Base-by-base conservation (phyloP, 2,797 vertebrate genomes). In the Lepilemur septentrionalis region DNA sequence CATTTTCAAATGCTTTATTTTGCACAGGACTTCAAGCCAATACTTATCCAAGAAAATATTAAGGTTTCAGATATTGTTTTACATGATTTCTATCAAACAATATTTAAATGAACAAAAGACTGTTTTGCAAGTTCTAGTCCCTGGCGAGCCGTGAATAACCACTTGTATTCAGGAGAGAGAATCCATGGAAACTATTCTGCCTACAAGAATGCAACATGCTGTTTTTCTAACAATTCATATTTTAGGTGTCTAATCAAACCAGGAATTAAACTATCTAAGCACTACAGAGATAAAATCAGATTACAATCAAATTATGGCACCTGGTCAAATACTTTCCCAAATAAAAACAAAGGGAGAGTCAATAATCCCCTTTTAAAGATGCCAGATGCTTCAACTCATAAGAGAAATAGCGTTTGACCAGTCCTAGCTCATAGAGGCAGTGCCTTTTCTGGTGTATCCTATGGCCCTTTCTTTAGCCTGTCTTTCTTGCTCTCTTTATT, bases 41-140 rank as follows among this genome's bases (percentile, higher is more conserved):
- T 97, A 97, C 4, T 85, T 92, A 95, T n/a, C 89, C 32, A 63
- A 97, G 87, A 97, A 97, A 97, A 89, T 2, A 0, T 83, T 95
- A 96, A 93, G 63, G 70, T 95, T 98, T 97, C 83, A 89, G 59
- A 96, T 96, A 79, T 17, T n/a, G 5, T 88, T 98, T 98, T 98
- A 97, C 30, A 95, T 95, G 95, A 97, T 97, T 98, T 97, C 92
- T 89, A 97, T 95, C 81, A 96, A 98, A 97, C 55, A 96, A 95
- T 97, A 94, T 90, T 97, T 98, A 98, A 89, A 97, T 98, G 92
- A 98, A 96, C 93, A 98, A 98, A 98, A 93, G 94, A 98, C 79
- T 96, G 61, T 97, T 98, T 98, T 98, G 80, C 91, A 98, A 96
- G 67, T 97, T 93, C 96, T 97, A 81, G 72, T 97, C 91, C 83